Evolutionary conservation across 2,888 invertebrate species (phyloP), one percentile per base, ranked within the genome.

Genomic region (Drosophila greeni): DNA sequence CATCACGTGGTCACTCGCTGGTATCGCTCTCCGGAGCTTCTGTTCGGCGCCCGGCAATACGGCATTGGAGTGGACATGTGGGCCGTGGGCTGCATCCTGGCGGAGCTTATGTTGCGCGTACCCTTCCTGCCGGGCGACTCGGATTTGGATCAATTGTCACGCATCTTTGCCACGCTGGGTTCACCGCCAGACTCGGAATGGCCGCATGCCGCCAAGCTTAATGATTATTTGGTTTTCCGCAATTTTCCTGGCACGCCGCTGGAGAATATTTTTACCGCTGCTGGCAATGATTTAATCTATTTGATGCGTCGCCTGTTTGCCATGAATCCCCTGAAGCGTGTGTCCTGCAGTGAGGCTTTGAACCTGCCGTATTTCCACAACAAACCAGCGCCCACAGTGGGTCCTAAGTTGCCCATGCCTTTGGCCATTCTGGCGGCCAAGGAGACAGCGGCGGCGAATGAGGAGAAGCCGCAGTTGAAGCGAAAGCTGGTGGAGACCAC

Each of bases 31-130:
- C 99, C 99, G 1, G 99, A 99, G 88, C 90, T 99, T 31, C 90
- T 99, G 36, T 98, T 95, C 90, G 99, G 99, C 20, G 97, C 99
- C 1, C 92, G 96, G 47, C 95, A 96, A 85, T 99, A 99, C 89
- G 95, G 97, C 14, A 95, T 95, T 12, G 97, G 97, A 2, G 95
- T 99, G 16, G 99, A 99, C 86, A 97, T 99, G 91, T 99, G 99
- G 99, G 98, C 99, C 5, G 93, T 98, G 12, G 99, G 99, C 5
- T 99, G 99, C 87, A 99, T 99, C 85, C 89, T 99, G 69, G 99
- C 98, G 0, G 99, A 99, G 89, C 90, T 99, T 20, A 89, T 97
- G 49, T 90, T 97, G n/a, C 90, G 97, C 71, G 93, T 95, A 5
- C 99, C 99, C 2, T 95, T 99, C 85, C 91, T 99, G 67, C 97